Evolutionary conservation across 1,140 invertebrate species (phyloP).

Genomic region (Drosophila insularis): DNA sequence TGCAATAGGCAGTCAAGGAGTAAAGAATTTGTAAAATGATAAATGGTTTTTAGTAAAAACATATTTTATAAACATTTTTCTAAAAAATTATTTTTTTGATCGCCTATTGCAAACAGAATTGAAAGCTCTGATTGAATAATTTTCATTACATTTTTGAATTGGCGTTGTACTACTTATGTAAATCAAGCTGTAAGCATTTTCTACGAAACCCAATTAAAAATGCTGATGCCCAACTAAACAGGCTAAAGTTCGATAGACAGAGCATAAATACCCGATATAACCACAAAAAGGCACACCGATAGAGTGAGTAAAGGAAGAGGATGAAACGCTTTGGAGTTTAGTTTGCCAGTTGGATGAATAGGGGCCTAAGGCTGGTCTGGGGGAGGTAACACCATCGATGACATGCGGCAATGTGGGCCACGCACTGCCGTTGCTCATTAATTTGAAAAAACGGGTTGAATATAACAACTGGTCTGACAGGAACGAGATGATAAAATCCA

Average conservation of each 20-base stretch:
- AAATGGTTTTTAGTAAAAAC: no score
- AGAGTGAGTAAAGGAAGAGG: neutral
- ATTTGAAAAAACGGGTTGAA: conserved; percentile 59
- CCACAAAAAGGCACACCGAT: conserved; percentile 28
- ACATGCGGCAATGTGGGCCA: conserved; percentile 44
- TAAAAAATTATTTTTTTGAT: no score
- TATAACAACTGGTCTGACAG: neutral
- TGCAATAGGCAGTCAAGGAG: no score
- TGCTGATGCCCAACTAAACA: conserved; percentile 52
- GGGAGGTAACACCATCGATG: conserved; percentile 21
- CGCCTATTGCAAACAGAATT: no score
- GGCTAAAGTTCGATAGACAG: conserved; percentile 21
- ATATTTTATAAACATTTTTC: no score
- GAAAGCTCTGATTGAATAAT: neutral
- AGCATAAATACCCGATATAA: conserved; percentile 60
- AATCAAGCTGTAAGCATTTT: conserved; percentile 23
- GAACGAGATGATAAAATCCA: conserved; percentile 18
- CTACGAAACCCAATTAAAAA: conserved; percentile 59
- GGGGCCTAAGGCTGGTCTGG: neutral
- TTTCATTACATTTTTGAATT: conserved; percentile 26
- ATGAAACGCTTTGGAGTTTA: neutral
- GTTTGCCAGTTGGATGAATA: neutral
- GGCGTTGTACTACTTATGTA: conserved; percentile 41
- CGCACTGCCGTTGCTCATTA: conserved; percentile 64
- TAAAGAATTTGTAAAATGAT: no score